Percentiles rank a stretch among this genome's conserved stretches.
phyloP scores from a whole-genome alignment of 2,797 vertebrate genomes.

The Pampus argenteus region DNA sequence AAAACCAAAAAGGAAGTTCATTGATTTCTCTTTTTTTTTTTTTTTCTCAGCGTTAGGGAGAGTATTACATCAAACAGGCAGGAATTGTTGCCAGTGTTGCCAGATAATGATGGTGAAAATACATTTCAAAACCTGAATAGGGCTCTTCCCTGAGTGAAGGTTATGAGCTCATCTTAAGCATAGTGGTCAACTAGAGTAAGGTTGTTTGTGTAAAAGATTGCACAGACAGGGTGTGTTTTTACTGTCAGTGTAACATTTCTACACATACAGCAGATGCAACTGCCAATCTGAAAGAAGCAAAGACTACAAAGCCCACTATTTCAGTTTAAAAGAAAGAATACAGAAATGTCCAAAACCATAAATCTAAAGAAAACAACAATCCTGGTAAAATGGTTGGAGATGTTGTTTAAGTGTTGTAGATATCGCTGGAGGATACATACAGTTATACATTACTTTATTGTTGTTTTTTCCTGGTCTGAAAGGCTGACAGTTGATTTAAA shows the following conservation, averaged over 20 bases:
- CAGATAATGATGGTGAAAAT: conserved; percentile 27
- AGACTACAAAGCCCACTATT: neutral
- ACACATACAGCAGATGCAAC: neutral
- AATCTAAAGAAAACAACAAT: neutral
- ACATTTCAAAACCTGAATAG: conserved; percentile 30
- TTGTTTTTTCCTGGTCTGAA: neutral
- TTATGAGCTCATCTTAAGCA: conserved; percentile 2
- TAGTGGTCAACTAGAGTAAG: conserved; percentile 6
- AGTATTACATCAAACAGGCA: conserved; percentile 16
- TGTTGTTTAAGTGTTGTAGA: neutral
- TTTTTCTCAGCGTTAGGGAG: conserved; percentile 24
- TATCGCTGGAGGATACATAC: neutral
- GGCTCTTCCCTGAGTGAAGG: neutral
- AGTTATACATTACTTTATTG: too few species aligned
- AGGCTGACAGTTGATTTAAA: neutral
- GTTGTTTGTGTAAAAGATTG: conserved; percentile 1
- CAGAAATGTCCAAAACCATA: neutral
- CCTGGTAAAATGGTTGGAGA: too few species aligned
- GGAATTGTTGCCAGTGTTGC: conserved; percentile 14
- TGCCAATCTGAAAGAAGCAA: neutral
- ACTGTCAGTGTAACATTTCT: neutral
- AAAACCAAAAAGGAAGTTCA: conserved; percentile 58
- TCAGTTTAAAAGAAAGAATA: neutral
- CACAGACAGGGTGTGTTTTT: conserved; percentile 21
- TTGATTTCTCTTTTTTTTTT: conserved; percentile 59